These are phyloP conservation scores for Heliconius hortense DNA, from an alignment of 2,888 invertebrate genomes.

Conservation along the genomic window DNA sequence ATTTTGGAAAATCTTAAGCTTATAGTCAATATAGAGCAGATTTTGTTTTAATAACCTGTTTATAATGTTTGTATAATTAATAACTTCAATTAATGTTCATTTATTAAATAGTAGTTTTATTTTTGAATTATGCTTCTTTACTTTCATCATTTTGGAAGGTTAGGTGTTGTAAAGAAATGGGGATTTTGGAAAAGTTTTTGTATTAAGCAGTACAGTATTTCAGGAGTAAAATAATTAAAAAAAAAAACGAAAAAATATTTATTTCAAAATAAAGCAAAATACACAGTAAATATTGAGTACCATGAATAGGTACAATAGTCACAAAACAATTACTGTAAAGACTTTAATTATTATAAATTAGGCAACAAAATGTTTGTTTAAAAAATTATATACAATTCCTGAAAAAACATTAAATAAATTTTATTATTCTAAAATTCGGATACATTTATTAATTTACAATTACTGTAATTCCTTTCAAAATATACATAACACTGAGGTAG, in stretches of 20 bases:
- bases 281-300: not conserved
- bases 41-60: conserved; percentile 27
- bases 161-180: not conserved
- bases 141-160: conserved; percentile 9
- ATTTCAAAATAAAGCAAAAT: conserved; percentile 4
- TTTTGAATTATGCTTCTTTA: conserved; percentile 2
- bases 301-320: not conserved
- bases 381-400: not conserved
- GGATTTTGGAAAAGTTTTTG: not conserved
- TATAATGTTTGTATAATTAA: conserved; percentile 26
- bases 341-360: too few species aligned
- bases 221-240: not conserved
- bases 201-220: not conserved
- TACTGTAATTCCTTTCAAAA: not conserved
- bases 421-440: not conserved
- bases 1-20: conserved; percentile 10
- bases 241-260: not conserved
- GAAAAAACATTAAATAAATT: not conserved
- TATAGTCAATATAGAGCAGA: conserved; percentile 22
- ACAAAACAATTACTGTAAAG: not conserved
- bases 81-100: conserved; percentile 26
- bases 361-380: not conserved
- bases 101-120: conserved; percentile 29
- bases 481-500: conserved; percentile 16
- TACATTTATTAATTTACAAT: conserved; percentile 10